Evolutionary conservation across 2,113 vertebrate species (phyloP).

Genomic region (Dromiciops gliroides): DNA sequence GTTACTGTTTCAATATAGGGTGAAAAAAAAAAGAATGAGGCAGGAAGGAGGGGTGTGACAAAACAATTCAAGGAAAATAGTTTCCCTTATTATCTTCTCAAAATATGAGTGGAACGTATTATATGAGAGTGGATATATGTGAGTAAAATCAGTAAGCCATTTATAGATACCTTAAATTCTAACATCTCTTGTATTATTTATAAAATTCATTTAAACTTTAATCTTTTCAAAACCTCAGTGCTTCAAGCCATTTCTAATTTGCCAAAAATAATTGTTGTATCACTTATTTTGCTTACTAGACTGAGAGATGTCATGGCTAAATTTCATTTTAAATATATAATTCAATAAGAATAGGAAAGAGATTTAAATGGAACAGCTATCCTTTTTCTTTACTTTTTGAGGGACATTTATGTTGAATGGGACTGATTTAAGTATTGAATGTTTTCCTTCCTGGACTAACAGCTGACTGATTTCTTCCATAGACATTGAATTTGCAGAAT

Average conservation of each 20-base stretch:
- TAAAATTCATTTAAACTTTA: not conserved
- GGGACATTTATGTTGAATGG: constrained; percentile 1
- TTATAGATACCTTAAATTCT: not conserved
- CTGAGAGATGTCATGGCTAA: not conserved
- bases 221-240: constrained; percentile 39
- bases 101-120: not conserved
- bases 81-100: not conserved
- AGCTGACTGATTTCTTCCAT: not conserved
- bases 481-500: not conserved
- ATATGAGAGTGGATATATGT: not conserved
- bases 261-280: not conserved
- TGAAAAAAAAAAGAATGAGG: no score
- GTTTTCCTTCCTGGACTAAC: not conserved
- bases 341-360: not conserved
- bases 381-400: constrained; percentile 13
- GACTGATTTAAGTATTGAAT: not conserved
- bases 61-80: not conserved
- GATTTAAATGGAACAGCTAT: constrained; percentile 18
- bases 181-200: not conserved
- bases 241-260: constrained; percentile 33
- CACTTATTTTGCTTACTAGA: constrained; percentile 25
- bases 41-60: not conserved
- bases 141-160: not conserved
- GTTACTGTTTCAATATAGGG: not conserved
- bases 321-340: not conserved